Evolutionary conservation across 2,888 invertebrate genomes (phyloP).

Genomic region (Catocala fraxini): DNA sequence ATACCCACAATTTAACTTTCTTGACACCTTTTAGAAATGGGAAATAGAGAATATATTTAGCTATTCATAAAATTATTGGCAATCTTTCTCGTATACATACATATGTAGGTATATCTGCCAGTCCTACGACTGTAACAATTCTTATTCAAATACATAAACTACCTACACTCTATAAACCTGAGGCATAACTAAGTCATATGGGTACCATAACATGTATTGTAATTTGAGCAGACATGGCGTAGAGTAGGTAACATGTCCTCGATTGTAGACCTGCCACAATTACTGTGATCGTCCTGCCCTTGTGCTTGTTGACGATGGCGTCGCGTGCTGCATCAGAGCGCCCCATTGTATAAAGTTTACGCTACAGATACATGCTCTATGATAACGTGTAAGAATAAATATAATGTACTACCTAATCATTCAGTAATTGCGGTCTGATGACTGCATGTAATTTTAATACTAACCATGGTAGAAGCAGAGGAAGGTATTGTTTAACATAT

Average conservation of each 20-base stretch:
- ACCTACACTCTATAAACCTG: no score
- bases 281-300: conserved; percentile 69
- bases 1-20: no score
- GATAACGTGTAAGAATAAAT: conserved; percentile 51
- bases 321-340: conserved; percentile 65
- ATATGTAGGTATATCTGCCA: no score
- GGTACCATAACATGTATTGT: neutral
- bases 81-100: no score
- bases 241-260: conserved; percentile 49
- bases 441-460: conserved; percentile 23
- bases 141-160: no score
- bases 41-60: no score
- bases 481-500: neutral
- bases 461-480: conserved; percentile 7
- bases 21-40: no score
- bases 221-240: conserved; percentile 43
- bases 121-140: no score
- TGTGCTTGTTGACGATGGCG: conserved; percentile 71
- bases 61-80: no score
- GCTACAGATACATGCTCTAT: conserved; percentile 59
- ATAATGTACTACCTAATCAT: conserved; percentile 34
- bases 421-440: conserved; percentile 33
- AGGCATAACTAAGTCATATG: neutral
- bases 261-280: conserved; percentile 47
- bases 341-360: conserved; percentile 55